Evolutionary conservation across 2,113 vertebrate genomes (phyloP), one percentile per base, ranked within the genome.

Genomic region (Dicrurus megarhynchus): DNA sequence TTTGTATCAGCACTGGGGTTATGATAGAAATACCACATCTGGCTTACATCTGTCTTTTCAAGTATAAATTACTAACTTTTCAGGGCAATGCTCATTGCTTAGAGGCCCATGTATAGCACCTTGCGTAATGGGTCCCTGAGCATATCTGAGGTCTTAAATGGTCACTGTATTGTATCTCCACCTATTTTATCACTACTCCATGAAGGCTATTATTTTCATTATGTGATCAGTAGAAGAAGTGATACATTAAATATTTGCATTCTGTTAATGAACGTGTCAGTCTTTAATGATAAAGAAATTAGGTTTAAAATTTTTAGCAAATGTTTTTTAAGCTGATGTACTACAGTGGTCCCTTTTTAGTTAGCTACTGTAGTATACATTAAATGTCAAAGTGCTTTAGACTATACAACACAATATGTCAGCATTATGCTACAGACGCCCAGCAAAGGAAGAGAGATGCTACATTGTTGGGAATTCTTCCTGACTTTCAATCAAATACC

Each of bases 401-500:
- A 91, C 57, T 93, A 39, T 95, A 89, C n/a, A 92, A 89, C 96
- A 86, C n/a, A 78, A 55, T 87, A 68, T 84, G 59, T 83, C 64
- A 87, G 35, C 44, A 22, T 93, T 70, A 87, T 89, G 64, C n/a
- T n/a, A n/a, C n/a, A n/a, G 91, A 90, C 84, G 44, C 57, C 71
- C 76, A 85, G 47, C 69, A 59, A 92, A 73, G 56, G 42, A 94
- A 69, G 55, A 94, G 55, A 81, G 94, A 95, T 97, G 84, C 71
- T 93, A 37, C 70, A 41, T 90, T 68, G 7, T 64, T 95, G 94
- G 94, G 84, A 97, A 95, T 96, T 78, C 80, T 97, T 80, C 55
- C 63, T 96, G 90, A 96, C 82, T 97, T 97, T 91, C 94, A 97
- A 53, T 95, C 95, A 97, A 96, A 96, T 61, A 94, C 77, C 91